Evolutionary conservation across 2,113 vertebrate genomes (phyloP).

Genomic region (Pycnonotus jocosus): DNA sequence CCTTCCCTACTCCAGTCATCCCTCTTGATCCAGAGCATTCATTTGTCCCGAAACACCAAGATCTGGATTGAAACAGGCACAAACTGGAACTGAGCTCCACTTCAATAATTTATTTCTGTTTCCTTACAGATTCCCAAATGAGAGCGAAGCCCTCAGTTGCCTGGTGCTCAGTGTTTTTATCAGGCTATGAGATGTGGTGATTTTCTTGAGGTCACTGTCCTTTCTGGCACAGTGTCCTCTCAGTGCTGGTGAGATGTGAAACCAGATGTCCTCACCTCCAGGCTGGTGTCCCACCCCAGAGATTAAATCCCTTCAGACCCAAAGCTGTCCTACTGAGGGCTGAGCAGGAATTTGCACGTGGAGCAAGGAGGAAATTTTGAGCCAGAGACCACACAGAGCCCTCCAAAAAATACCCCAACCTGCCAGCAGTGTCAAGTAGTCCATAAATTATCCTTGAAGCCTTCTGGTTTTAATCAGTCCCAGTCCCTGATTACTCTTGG

Average conservation of each 20-base stretch:
- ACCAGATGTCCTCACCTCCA: neutral
- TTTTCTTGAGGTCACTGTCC: neutral
- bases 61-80: neutral
- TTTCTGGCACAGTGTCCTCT: neutral
- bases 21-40: neutral
- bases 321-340: neutral
- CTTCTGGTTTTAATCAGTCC: slow-evolving; percentile 64
- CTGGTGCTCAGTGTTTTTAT: neutral
- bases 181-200: neutral
- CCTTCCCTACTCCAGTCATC: neutral
- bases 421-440: slow-evolving; percentile 13
- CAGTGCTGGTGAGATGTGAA: neutral
- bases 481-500: slow-evolving; percentile 40
- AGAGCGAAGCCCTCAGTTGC: neutral
- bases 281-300: neutral
- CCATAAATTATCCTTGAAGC: slow-evolving; percentile 47
- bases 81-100: neutral
- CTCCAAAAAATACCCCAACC: slow-evolving; percentile 5
- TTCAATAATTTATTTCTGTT: neutral
- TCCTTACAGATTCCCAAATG: neutral
- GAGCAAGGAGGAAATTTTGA: neutral
- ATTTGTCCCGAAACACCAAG: neutral
- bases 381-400: neutral
- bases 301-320: neutral
- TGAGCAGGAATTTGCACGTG: neutral